Percentiles rank a stretch among this genome's conserved stretches.
These are phyloP conservation scores for Neoitamus cyanurus DNA, from an alignment of 2,888 invertebrate species.

Conservation along the genomic window DNA sequence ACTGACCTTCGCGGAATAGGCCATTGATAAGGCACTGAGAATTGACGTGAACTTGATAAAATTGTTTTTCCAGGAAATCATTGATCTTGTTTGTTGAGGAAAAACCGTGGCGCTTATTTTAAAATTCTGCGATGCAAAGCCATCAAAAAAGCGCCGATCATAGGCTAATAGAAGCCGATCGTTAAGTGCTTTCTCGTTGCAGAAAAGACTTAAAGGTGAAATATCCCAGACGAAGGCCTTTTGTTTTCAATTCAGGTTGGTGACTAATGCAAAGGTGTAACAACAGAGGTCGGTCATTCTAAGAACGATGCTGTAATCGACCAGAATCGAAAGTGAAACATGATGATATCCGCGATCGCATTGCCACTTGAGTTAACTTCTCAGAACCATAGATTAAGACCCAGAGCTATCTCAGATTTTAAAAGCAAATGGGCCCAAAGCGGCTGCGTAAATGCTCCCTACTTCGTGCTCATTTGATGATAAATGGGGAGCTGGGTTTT, in stretches of 20 bases:
- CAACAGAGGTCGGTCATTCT: neutral
- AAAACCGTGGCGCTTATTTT: neutral
- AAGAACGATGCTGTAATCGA: conserved; percentile 28
- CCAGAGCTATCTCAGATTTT: neutral
- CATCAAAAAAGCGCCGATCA: neutral
- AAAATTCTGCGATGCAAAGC: neutral
- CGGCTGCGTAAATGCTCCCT: neutral
- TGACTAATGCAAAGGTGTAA: conserved; percentile 23
- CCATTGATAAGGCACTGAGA: conserved; percentile 11
- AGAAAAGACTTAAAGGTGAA: neutral
- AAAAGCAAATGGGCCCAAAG: neutral
- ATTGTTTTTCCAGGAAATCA: conserved; percentile 8
- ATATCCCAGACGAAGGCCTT: neutral
- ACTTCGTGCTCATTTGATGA: neutral
- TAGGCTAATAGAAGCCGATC: neutral
- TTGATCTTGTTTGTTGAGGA: conserved; percentile 27
- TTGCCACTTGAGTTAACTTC: neutral
- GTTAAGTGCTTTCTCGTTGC: neutral
- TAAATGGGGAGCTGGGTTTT: neutral
- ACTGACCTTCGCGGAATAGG: conserved; percentile 6
- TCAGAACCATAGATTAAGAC: neutral
- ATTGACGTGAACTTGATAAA: conserved; percentile 29
- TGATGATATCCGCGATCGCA: neutral
- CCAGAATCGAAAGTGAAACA: conserved; percentile 2
- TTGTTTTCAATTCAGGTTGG: neutral